phyloP scores from a whole-genome alignment of 2,888 invertebrate species.

The Epicampocera succincta region DNA sequence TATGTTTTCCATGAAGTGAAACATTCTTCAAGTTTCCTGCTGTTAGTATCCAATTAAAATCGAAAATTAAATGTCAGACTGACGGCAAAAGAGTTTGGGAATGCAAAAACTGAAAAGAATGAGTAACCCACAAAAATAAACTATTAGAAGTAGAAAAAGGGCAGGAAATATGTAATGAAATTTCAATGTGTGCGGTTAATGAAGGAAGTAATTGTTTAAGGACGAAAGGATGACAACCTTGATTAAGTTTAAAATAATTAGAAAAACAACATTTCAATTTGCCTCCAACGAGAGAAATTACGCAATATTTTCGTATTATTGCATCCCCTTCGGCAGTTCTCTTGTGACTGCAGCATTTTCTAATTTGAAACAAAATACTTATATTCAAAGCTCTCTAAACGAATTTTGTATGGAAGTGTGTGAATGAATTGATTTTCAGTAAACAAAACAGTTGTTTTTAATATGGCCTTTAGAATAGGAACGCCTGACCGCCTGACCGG shows the following conservation, averaged over 20 bases:
- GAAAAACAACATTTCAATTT: no score
- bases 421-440: no score
- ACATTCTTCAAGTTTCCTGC: slow-evolving; percentile 76
- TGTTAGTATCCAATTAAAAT: slow-evolving; percentile 82
- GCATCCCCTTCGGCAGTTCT: no score
- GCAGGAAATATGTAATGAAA: slow-evolving; percentile 19
- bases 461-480: no score
- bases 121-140: slow-evolving; percentile 27
- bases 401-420: no score
- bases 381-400: no score
- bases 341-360: no score
- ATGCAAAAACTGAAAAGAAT: slow-evolving; percentile 54
- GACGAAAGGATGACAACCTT: slow-evolving; percentile 15
- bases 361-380: no score
- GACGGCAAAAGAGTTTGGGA: slow-evolving; percentile 65
- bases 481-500: no score
- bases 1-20: slow-evolving; percentile 66
- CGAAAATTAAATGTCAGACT: slow-evolving; percentile 81
- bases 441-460: no score
- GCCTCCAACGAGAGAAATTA: no score
- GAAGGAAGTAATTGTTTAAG: slow-evolving; percentile 42
- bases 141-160: not conserved
- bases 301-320: no score
- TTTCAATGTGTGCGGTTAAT: slow-evolving; percentile 41
- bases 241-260: slow-evolving; percentile 12